phyloP scores from a whole-genome alignment of 2,888 invertebrate genomes.

The Crepidodera aurea region DNA sequence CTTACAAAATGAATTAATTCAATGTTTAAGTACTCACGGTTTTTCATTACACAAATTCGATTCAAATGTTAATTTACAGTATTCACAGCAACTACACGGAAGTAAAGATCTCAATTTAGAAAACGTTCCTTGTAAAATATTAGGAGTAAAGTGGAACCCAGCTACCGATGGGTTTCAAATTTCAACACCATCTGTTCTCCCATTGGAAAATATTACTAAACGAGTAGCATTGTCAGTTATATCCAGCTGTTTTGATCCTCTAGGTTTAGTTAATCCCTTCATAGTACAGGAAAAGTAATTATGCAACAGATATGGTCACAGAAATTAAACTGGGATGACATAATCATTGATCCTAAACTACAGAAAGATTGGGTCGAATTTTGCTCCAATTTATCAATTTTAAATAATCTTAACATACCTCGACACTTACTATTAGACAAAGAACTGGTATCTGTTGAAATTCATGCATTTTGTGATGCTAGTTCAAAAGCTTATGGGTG shows the following conservation, averaged over 20 bases:
- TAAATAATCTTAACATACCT: neutral
- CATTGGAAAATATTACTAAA: neutral
- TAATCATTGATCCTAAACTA: neutral
- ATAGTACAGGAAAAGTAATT: constrained; percentile 30
- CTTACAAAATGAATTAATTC: constrained; percentile 8
- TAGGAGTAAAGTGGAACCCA: constrained; percentile 17
- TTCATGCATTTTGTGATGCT: constrained; percentile 33
- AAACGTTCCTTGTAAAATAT: constrained; percentile 8
- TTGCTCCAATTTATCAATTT: neutral
- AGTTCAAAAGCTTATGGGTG: constrained; percentile 22
- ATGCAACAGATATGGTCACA: constrained; percentile 32
- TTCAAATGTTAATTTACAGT: constrained; percentile 11
- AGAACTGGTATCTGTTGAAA: neutral
- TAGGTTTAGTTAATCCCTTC: constrained; percentile 33
- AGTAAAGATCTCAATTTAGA: constrained; percentile 7
- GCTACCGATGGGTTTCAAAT: neutral
- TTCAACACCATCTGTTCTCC: neutral
- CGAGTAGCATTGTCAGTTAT: constrained; percentile 28
- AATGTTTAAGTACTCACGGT: constrained; percentile 10
- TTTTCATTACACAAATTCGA: constrained; percentile 28
- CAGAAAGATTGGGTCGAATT: neutral
- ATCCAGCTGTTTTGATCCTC: constrained; percentile 32
- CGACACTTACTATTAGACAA: neutral
- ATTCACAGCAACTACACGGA: neutral
- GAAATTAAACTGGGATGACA: constrained; percentile 33